Evolutionary conservation across 2,797 vertebrate species (phyloP).

Genomic region (Sebastes miniatus): DNA sequence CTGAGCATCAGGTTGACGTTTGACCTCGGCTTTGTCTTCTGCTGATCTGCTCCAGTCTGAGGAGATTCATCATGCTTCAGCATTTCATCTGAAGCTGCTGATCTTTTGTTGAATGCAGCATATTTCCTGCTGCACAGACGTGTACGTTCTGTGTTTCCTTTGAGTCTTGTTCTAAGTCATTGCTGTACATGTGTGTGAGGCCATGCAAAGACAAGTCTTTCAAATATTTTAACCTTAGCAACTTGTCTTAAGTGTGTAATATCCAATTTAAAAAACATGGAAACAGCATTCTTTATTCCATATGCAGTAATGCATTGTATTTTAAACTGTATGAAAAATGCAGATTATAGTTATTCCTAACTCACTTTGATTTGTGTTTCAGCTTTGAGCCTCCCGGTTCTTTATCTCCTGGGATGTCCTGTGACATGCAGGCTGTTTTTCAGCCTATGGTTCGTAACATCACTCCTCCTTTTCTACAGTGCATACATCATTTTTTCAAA

Average conservation of each 20-base stretch:
- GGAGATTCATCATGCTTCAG: not conserved
- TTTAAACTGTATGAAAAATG: not conserved
- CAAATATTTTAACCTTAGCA: not conserved
- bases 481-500: not conserved
- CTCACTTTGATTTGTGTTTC: constrained; percentile 49
- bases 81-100: not conserved
- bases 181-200: not conserved
- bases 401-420: constrained; percentile 91
- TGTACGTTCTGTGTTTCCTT: not conserved
- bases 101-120: not conserved
- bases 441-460: constrained; percentile 86
- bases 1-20: constrained; percentile 25
- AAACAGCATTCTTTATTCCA: not conserved
- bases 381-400: constrained; percentile 89
- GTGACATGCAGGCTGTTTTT: constrained; percentile 85
- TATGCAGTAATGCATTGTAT: not conserved
- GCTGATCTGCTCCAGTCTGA: not conserved
- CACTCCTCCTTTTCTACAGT: not conserved
- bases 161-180: not conserved
- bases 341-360: not conserved
- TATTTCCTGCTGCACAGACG: not conserved
- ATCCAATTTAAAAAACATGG: not conserved
- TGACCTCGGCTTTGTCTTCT: constrained; percentile 1
- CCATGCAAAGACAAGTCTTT: not conserved
- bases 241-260: not conserved